Conservation (phyloP, 2,888 invertebrate species). For the Pelosia muscerda region DNA sequence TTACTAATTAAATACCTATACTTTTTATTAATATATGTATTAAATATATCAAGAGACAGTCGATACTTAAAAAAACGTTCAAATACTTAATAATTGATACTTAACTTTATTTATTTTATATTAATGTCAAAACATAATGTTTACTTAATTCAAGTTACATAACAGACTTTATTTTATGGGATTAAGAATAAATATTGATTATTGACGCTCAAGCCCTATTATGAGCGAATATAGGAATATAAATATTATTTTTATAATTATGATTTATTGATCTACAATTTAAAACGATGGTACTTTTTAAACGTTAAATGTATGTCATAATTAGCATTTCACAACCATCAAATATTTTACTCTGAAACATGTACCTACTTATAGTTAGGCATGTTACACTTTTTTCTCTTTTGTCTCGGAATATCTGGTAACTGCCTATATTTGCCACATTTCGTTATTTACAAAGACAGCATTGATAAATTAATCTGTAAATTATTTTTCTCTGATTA, state of each 20-base stretch:
- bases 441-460: neutral
- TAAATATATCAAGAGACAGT: neutral
- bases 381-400: neutral
- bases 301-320: neutral
- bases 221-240: conserved; percentile 6
- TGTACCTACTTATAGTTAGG: neutral
- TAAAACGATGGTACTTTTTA: neutral
- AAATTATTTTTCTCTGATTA: neutral
- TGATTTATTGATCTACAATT: neutral
- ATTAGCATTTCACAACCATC: neutral
- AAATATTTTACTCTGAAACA: neutral
- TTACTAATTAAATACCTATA: neutral
- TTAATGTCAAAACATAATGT: conserved; percentile 2
- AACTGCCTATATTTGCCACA: neutral
- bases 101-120: conserved; percentile 16
- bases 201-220: neutral
- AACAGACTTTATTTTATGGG: conserved; percentile 1
- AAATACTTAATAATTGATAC: conserved; percentile 20
- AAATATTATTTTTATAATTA: neutral
- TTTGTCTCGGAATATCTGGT: neutral
- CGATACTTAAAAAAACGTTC: conserved; percentile 3
- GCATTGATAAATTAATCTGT: neutral
- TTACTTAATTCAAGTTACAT: neutral
- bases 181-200: neutral
- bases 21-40: neutral